Conservation (phyloP, 2,797 vertebrate species). For the Sebastes dallii region DNA sequence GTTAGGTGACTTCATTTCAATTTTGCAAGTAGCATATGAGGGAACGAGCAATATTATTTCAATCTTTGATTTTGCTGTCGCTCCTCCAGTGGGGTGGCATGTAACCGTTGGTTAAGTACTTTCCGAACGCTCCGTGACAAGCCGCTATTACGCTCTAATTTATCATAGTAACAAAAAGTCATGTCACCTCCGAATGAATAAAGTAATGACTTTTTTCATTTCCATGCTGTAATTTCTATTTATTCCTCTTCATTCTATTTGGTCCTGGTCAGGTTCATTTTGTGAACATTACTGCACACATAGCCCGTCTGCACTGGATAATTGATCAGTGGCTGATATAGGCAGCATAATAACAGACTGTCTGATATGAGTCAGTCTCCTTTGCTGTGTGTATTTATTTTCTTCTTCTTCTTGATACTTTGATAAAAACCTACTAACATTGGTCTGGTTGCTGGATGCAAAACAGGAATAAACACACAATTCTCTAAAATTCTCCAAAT, state of each 20-base stretch:
- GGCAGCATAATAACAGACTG: neutral
- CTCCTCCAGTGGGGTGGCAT: neutral
- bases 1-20: neutral
- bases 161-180: conserved; percentile 18
- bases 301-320: neutral
- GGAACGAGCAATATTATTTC: neutral
- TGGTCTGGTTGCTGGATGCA: neutral
- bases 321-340: conserved; percentile 15
- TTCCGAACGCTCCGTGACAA: conserved; percentile 10
- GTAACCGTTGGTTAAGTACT: neutral
- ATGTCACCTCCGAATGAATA: conserved; percentile 34
- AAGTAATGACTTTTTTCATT: conserved; percentile 35
- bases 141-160: conserved; percentile 34
- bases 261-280: conserved; percentile 28
- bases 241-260: conserved; percentile 24
- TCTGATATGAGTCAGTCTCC: conserved; percentile 12
- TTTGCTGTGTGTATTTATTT: neutral
- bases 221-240: conserved; percentile 20
- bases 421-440: neutral
- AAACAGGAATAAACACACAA: neutral
- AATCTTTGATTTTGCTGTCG: neutral
- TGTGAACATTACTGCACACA: conserved; percentile 3
- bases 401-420: neutral
- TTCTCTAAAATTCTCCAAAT: neutral
- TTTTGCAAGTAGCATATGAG: neutral